Evolutionary conservation across 2,888 invertebrate species (phyloP).

Genomic region (Lepidocyrtinus sp.): DNA sequence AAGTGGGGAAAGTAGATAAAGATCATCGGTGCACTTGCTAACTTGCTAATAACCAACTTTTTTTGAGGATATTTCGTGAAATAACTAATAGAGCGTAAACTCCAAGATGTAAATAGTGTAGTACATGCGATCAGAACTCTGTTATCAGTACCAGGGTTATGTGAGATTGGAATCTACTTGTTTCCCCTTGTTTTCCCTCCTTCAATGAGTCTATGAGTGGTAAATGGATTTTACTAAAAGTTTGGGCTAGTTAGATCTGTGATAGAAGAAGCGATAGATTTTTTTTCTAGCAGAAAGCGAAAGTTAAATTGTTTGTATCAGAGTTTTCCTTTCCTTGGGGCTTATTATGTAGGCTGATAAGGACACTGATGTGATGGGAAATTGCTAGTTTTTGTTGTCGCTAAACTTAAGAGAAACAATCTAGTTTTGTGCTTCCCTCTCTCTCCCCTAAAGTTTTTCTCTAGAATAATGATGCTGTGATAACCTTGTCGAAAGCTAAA

Average conservation of each 20-base stretch:
- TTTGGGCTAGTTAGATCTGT: neutral
- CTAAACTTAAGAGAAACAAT: neutral
- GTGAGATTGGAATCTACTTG: neutral
- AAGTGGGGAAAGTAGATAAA: neutral
- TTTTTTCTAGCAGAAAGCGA: neutral
- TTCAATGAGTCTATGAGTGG: neutral
- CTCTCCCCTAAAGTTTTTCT: constrained; percentile 9
- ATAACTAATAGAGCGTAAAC: neutral
- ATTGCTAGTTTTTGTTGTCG: constrained; percentile 9
- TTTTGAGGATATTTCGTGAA: neutral
- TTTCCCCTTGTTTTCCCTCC: neutral
- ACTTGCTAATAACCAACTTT: constrained; percentile 26
- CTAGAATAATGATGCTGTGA: constrained; percentile 40
- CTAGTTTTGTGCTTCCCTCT: neutral
- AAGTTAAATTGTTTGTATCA: neutral
- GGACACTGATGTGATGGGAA: neutral
- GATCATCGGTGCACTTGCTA: constrained; percentile 16
- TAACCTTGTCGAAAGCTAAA: constrained; percentile 44
- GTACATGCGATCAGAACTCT: neutral
- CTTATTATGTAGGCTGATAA: constrained; percentile 38
- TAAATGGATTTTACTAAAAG: neutral
- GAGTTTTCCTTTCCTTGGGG: constrained; percentile 21
- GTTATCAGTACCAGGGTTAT: neutral
- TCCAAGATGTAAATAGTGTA: neutral
- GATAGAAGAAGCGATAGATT: neutral